Percentiles rank a stretch among this genome's conserved stretches.
Conservation (phyloP, 2,888 invertebrate species). For the Drosophila neotestacea region DNA sequence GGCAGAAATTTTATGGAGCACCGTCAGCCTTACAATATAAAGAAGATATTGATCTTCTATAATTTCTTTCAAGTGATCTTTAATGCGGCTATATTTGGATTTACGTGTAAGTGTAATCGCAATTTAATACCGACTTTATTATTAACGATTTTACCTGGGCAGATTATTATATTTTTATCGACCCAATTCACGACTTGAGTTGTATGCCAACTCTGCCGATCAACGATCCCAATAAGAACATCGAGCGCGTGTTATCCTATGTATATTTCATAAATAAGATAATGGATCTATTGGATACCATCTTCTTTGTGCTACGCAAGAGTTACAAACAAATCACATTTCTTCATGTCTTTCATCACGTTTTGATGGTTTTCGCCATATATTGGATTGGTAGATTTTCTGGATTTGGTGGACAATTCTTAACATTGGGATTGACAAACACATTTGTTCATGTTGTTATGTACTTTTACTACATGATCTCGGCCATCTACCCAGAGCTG, state of each 20-base stretch:
- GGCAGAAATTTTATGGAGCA: slow-evolving; percentile 18
- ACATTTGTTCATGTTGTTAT: slow-evolving; percentile 17
- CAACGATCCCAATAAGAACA: slow-evolving; percentile 6
- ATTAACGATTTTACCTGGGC: background rate
- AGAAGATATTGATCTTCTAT: slow-evolving; percentile 6
- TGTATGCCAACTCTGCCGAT: slow-evolving; percentile 10
- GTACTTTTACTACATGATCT: slow-evolving; percentile 27
- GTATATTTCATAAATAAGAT: slow-evolving; percentile 24
- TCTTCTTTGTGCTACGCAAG: slow-evolving; percentile 33
- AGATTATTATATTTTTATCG: slow-evolving; percentile 6
- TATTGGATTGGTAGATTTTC: slow-evolving; percentile 14
- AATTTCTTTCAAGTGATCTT: slow-evolving; percentile 19
- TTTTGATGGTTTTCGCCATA: background rate
- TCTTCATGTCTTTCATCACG: slow-evolving; percentile 27
- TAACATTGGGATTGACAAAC: slow-evolving; percentile 6
- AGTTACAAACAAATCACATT: slow-evolving; percentile 30
- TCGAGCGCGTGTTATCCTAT: slow-evolving; percentile 6
- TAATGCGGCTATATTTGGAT: background rate
- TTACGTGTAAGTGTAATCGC: slow-evolving; percentile 4
- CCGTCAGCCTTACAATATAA: slow-evolving; percentile 11
- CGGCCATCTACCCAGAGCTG: background rate
- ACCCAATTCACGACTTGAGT: background rate
- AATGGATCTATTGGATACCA: slow-evolving; percentile 27
- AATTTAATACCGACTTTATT: too few relatives aligned
- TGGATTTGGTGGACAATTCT: slow-evolving; percentile 23